These are phyloP conservation scores for Theonella swinhoei DNA, from an alignment of 37 sponge, comb jelly and placozoan species.

Conservation along the genomic window DNA sequence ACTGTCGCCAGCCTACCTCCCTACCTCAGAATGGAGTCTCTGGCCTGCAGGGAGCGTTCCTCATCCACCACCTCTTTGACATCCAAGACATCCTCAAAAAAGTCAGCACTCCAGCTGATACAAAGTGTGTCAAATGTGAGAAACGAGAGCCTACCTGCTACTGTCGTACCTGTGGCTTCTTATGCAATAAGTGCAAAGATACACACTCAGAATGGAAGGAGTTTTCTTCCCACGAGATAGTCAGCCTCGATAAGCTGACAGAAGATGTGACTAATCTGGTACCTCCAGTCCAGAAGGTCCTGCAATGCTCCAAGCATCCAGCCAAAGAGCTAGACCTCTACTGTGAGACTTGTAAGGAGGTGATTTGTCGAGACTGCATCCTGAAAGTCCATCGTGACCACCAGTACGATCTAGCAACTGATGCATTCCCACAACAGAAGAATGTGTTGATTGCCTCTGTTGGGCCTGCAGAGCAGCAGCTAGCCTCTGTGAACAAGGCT, in stretches of 20 bases:
- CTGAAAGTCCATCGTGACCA: conserved; percentile 30
- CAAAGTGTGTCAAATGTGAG: conserved; percentile 13
- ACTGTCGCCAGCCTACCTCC: not conserved
- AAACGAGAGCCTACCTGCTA: not conserved
- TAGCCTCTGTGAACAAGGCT: conserved; percentile 17
- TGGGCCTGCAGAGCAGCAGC: conserved; percentile 15
- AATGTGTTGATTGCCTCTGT: not conserved
- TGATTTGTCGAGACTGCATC: conserved; percentile 42
- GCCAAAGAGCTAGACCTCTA: conserved; percentile 39
- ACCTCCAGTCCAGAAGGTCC: not conserved
- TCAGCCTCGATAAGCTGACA: not conserved
- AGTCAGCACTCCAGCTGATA: not conserved
- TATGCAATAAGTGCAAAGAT: conserved; percentile 4
- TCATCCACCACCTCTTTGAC: conserved; percentile 20
- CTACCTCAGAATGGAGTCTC: conserved; percentile 6
- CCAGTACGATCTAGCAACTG: conserved; percentile 21
- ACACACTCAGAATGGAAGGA: conserved; percentile 4
- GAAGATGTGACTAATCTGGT: not conserved
- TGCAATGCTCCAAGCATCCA: conserved; percentile 18
- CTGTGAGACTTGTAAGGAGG: conserved; percentile 59
- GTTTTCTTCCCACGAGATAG: conserved; percentile 20
- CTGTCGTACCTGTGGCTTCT: conserved; percentile 10
- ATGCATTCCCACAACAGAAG: conserved; percentile 32
- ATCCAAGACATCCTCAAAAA: conserved; percentile 21
- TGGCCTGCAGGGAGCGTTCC: conserved; percentile 18